Base-by-base conservation (phyloP, 2,888 invertebrate genomes). In the Xestia xanthographa region DNA sequence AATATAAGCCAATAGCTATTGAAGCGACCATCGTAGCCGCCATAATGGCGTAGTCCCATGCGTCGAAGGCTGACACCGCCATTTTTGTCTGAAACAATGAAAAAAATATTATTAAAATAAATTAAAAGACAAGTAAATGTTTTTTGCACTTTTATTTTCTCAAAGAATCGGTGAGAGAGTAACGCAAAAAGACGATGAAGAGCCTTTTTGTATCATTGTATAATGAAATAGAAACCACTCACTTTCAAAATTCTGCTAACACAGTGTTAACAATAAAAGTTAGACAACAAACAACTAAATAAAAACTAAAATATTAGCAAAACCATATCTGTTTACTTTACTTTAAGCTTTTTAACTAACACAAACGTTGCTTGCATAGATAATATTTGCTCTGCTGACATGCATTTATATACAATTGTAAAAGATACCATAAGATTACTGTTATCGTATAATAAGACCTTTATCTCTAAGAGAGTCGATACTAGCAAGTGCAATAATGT, bases 1-100 rank as follows among this genome's bases (percentile, higher is more conserved):
- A 99, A 91, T 98, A 99, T 63, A 99, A 90, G 11, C 99, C 99
- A 84, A 99, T 98, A 0, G 95, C 94, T 0, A 98, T 97, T 0
- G 98, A 99, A 34, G 97, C 97, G 11, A 97, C 74, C 88, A 99
- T 97, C 79, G 98, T 98, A 4, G 97, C 89, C 5, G 95, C 97
- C 94, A 99, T 97, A 45, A 99, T 98, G 17, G 97, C 93, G 91
- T 98, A 98, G 94, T 99, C 99, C 97, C 97, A 97, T 88, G 95
- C 93, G 80, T 97, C 97, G 87, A 98, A 97, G 34, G 94, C 72
- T 88, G 88, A 45, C 0, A 2, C 43, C 66, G 79, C 91, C 95
- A 94, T 95, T 79, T 88, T 93, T 66, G 14, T 43, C 83, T 83
- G 65, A 22, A 83, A 74, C 67, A 66, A 83, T 29, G 4, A 22